A percentile compares a stretch with the other conserved stretches of the same genome.
Evolutionary conservation across 2,113 vertebrate species (phyloP).

Genomic region (Halcyon malimbica): DNA sequence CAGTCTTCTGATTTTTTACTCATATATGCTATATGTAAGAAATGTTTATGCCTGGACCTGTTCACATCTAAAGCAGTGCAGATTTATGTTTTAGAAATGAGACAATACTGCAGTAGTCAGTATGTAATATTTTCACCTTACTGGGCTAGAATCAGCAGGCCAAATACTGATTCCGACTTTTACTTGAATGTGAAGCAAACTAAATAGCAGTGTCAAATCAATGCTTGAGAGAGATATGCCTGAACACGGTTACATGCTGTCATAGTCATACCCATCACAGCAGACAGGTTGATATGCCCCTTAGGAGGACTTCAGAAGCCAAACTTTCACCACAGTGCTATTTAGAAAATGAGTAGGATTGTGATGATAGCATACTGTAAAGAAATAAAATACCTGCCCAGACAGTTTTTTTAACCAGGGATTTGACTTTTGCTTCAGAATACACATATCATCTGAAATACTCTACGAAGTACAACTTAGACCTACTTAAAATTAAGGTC

Average conservation of each 20-base stretch:
- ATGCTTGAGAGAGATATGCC: background rate
- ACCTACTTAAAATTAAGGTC: background rate
- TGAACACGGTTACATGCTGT: background rate
- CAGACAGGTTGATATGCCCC: background rate
- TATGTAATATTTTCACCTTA: background rate
- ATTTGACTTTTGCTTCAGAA: background rate
- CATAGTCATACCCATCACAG: background rate
- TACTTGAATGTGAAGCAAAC: background rate
- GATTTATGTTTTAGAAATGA: background rate
- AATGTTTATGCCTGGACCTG: background rate
- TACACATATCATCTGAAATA: background rate
- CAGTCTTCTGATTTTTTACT: background rate
- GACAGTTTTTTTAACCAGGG: background rate
- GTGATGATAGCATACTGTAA: background rate
- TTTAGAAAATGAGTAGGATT: background rate
- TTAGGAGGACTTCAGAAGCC: background rate
- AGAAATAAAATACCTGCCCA: background rate
- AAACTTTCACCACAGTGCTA: background rate
- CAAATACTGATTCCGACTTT: background rate
- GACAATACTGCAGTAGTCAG: background rate
- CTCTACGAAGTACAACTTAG: background rate
- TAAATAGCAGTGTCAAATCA: background rate
- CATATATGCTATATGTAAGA: background rate
- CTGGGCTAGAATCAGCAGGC: background rate
- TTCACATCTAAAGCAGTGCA: background rate